phyloP scores from a whole-genome alignment of 2,797 vertebrate genomes.

The Meriones psammophilus region DNA sequence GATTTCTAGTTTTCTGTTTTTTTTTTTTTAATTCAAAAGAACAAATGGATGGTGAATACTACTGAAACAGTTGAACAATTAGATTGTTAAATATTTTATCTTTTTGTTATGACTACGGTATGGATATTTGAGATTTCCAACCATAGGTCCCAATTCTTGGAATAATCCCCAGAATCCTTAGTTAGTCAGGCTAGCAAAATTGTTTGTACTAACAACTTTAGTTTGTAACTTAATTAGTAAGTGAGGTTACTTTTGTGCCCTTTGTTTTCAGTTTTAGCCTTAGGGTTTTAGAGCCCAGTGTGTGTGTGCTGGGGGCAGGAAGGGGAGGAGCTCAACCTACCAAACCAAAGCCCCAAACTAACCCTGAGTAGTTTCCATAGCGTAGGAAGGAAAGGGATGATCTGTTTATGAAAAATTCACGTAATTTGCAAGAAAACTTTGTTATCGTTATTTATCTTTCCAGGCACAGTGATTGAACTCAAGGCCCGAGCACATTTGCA shows the following conservation, averaged over 20 bases:
- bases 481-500: neutral
- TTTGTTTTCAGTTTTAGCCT: constrained; percentile 13
- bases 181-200: constrained; percentile 63
- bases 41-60: constrained; percentile 12
- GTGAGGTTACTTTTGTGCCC: neutral
- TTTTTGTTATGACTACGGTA: constrained; percentile 51
- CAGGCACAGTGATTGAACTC: neutral
- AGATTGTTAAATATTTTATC: neutral
- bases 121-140: constrained; percentile 65
- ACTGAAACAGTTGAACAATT: constrained; percentile 41
- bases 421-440: constrained; percentile 1
- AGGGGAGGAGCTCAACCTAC: neutral
- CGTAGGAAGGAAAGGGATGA: neutral
- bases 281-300: neutral
- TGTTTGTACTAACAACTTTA: constrained; percentile 64
- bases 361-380: neutral
- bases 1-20: constrained; percentile 68
- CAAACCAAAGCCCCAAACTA: neutral
- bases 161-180: constrained; percentile 60
- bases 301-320: no score
- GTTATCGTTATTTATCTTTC: neutral
- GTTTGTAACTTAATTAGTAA: constrained; percentile 70
- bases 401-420: neutral
- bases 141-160: constrained; percentile 55
- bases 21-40: constrained; percentile 15